Base-by-base conservation (phyloP, 2,113 vertebrate species). In the Oostethus manadensis region DNA sequence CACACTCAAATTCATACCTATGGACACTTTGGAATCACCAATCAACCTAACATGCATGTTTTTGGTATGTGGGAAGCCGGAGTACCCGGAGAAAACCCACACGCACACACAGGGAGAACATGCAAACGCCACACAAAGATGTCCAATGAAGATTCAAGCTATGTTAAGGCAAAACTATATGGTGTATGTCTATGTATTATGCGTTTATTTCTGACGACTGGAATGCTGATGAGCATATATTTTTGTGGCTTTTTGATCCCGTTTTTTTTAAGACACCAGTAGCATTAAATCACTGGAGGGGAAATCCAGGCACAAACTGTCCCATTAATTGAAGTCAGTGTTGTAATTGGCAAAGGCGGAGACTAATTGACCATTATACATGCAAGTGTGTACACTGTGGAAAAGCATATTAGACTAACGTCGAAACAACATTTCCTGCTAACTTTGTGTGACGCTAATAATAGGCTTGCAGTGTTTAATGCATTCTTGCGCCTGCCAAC, bases 391-490 rank as follows among this genome's bases (percentile, higher is more conserved):
- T 15, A 15, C 29, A 10, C 53, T 13, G 45, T 9, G 16, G n/a
- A 26, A 14, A 60, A 56, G 4, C 26, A 58, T 9, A 33, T 22
- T 57, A n/a, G 15, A 70, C 22, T 18, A 6, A 42, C 5, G 38
- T 42, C 59, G 46, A 3, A 43, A 20, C 56, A 17, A 50, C 3
- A 10, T 58, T 29, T 22, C 21, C 56, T 66, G 60, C 43, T 29
- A 65, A 74, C 44, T 59, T 66, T 56, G 23, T 56, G 55, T 71
- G 50, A 35, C 60, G 33, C 56, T 47, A 42, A 55, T 51, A 23
- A 49, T n/a, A 49, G 23, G n/a, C n/a, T n/a, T n/a, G 48, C 26
- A 56, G 33, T 44, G 16, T 43, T 50, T 21, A 23, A 45, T 57
- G 23, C 60, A 57, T 21, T 45, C 33, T 23, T n/a, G 22, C 38